These are phyloP conservation scores for Phaenicophaeus curvirostris DNA, from an alignment of 2,797 vertebrate genomes.

Conservation along the genomic window DNA sequence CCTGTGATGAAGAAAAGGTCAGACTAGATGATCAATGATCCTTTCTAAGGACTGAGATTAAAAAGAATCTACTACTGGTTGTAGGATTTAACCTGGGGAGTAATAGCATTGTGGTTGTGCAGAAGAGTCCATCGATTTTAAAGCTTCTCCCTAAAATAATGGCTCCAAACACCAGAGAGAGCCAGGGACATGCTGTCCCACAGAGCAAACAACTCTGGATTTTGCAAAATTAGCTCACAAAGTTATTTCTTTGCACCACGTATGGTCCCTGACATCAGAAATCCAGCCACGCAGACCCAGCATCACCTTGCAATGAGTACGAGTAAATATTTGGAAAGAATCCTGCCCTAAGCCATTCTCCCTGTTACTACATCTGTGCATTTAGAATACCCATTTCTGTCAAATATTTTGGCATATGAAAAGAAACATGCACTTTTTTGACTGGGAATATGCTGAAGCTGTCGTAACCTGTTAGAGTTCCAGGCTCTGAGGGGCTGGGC, in stretches of 20 bases:
- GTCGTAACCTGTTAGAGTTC: neutral
- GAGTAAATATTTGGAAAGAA: neutral
- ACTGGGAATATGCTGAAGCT: neutral
- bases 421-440: neutral
- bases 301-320: rapidly evolving
- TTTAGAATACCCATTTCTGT: neutral
- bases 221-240: neutral
- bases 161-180: neutral
- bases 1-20: neutral
- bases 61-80: neutral
- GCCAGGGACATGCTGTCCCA: neutral
- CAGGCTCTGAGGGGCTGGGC: neutral
- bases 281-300: rapidly evolving
- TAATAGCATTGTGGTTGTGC: neutral
- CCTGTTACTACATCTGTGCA: neutral
- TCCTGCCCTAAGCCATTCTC: neutral
- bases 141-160: neutral
- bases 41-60: neutral
- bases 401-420: neutral
- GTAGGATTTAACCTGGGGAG: neutral
- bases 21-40: neutral
- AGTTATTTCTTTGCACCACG: neutral
- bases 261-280: rapidly evolving
- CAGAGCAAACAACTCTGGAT: neutral
- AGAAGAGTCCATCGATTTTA: neutral